These are phyloP conservation scores for Halcyon malimbica DNA, from an alignment of 2,113 vertebrate genomes.

Conservation along the genomic window DNA sequence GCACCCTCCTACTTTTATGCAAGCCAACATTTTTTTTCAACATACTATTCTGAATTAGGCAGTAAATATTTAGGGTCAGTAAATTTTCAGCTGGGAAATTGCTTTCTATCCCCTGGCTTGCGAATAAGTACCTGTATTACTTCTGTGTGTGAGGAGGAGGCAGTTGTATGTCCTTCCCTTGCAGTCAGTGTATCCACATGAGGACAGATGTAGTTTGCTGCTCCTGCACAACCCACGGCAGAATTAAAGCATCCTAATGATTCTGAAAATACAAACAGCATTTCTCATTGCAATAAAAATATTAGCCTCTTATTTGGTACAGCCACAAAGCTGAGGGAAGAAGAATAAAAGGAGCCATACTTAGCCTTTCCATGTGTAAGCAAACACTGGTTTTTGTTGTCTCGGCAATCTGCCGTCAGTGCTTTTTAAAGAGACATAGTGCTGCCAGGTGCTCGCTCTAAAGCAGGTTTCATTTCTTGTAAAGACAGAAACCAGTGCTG, in stretches of 20 bases:
- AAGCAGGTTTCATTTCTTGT: neutral
- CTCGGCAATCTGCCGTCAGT: neutral
- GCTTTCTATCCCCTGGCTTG: accelerated
- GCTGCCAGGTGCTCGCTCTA: neutral
- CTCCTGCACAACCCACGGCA: neutral
- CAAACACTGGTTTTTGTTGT: neutral
- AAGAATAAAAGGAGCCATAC: neutral
- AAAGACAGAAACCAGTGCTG: neutral
- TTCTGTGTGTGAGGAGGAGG: neutral
- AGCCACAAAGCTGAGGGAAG: neutral
- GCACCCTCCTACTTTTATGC: neutral
- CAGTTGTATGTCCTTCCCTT: neutral
- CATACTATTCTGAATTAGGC: neutral
- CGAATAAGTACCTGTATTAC: neutral
- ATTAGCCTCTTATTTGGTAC: neutral
- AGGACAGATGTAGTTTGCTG: neutral
- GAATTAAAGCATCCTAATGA: neutral
- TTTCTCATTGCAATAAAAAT: neutral
- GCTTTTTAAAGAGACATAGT: neutral
- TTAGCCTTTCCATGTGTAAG: neutral
- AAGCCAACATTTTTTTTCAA: neutral
- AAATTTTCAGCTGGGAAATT: neutral
- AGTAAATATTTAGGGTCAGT: neutral
- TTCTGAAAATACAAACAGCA: neutral
- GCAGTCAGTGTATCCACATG: neutral